Conservation (phyloP, 2,888 invertebrate species). For the Drosophila stalkeri region DNA sequence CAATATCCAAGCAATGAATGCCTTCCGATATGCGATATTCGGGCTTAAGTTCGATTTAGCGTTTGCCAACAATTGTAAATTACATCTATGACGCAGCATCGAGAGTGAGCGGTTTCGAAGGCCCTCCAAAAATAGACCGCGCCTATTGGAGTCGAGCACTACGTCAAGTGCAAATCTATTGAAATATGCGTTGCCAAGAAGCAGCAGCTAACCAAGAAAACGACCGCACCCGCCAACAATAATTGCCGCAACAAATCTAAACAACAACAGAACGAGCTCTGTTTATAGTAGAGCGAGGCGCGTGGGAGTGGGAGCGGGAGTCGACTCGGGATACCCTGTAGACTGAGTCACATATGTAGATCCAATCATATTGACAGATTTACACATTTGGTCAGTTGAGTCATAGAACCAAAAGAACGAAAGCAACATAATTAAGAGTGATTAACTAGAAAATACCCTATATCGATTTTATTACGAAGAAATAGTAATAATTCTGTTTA, state of each 20-base stretch:
- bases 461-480: neutral
- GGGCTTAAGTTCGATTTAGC: neutral
- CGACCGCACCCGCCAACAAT: conserved; percentile 58
- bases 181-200: conserved; percentile 57
- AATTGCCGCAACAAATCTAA: conserved; percentile 64
- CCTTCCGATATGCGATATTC: neutral
- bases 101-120: conserved; percentile 3
- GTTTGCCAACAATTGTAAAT: neutral
- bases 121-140: conserved; percentile 44
- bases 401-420: neutral
- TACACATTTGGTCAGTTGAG: neutral
- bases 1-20: neutral
- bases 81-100: conserved; percentile 28
- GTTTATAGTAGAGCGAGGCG: conserved; percentile 20
- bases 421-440: neutral
- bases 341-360: neutral
- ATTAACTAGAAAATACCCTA: conserved; percentile 7
- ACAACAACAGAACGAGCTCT: conserved; percentile 54
- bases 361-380: neutral
- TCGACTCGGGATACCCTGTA: conserved; percentile 1
- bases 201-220: conserved; percentile 23
- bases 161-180: conserved; percentile 68
- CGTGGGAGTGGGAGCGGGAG: neutral
- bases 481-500: neutral
- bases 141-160: conserved; percentile 39